A percentile compares a stretch with the other conserved stretches of the same genome.
phyloP scores from a whole-genome alignment of 1,140 invertebrate genomes.

The Polyergus mexicanus region DNA sequence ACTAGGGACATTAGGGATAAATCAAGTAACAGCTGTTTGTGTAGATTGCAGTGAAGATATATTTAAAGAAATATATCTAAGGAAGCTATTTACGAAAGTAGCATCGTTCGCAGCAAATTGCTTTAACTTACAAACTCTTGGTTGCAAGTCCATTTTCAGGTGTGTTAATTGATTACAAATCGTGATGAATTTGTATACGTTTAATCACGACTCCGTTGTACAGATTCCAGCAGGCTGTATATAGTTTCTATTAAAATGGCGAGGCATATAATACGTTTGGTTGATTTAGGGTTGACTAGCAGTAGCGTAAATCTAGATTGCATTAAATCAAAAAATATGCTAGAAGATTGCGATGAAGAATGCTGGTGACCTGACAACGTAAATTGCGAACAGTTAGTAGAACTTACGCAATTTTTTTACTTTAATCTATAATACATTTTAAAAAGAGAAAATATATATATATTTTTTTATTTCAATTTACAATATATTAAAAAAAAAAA shows the following conservation, averaged over 20 bases:
- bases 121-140: neutral
- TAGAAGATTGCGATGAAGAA: neutral
- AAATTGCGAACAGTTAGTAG: neutral
- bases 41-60: neutral
- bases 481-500: neutral
- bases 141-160: neutral
- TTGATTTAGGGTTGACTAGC: neutral
- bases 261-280: slow-evolving; percentile 23
- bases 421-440: neutral
- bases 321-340: neutral
- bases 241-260: slow-evolving; percentile 29
- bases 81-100: neutral
- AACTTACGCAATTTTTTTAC: slow-evolving; percentile 1
- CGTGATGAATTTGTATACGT: neutral
- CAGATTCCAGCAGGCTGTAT: neutral
- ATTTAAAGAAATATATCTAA: neutral
- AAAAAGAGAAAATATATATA: neutral
- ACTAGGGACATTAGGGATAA: neutral
- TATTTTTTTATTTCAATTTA: too few relatives aligned
- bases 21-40: neutral
- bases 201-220: neutral
- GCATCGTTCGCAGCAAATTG: neutral
- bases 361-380: neutral
- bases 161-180: neutral
- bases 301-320: neutral